Conservation (phyloP, 2,113 vertebrate species). For the Ophthalmotilapia sp. region DNA sequence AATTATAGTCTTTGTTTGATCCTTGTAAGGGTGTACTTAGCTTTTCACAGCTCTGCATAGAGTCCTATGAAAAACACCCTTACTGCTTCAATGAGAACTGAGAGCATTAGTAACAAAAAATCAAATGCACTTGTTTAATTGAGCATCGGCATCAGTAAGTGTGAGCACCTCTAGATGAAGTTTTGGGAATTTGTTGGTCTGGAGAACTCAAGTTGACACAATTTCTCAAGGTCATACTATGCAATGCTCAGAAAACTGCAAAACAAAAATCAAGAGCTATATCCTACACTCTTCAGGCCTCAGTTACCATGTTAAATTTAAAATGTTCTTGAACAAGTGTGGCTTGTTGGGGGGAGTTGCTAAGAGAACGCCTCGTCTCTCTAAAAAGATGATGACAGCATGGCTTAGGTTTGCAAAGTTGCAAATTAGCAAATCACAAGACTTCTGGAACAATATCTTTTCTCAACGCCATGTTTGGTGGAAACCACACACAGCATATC, state of each 20-base stretch:
- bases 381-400: not conserved
- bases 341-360: not conserved
- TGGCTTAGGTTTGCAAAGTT: not conserved
- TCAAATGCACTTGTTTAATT: not conserved
- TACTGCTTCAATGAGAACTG: not conserved
- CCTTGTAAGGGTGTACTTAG: not conserved
- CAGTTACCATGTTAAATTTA: not conserved
- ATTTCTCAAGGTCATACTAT: not conserved
- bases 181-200: not conserved
- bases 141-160: not conserved
- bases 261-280: not conserved
- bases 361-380: not conserved
- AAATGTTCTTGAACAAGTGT: not conserved
- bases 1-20: not conserved
- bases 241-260: not conserved
- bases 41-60: not conserved
- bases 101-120: not conserved
- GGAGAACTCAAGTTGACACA: not conserved
- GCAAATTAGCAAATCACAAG: not conserved
- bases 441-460: not conserved
- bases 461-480: not conserved
- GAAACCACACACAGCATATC: not conserved
- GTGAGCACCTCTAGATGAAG: not conserved
- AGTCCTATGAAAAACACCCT: not conserved
- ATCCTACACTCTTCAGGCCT: not conserved